Evolutionary conservation across 2,888 invertebrate species (phyloP).

Genomic region (Tetramorium bicarinatum): DNA sequence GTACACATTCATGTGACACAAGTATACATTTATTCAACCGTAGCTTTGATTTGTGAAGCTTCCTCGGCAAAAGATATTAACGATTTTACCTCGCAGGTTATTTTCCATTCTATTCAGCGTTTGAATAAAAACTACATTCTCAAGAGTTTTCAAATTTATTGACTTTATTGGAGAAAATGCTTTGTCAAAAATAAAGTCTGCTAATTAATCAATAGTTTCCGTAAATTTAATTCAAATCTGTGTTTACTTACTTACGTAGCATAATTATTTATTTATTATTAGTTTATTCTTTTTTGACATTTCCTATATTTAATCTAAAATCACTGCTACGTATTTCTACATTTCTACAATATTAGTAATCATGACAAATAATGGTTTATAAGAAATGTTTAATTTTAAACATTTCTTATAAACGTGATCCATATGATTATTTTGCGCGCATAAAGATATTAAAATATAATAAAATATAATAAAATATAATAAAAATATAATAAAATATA

Average conservation of each 20-base stretch:
- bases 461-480: too few species aligned
- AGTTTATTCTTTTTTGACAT: neutral
- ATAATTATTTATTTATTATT: too few species aligned
- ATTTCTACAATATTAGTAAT: neutral
- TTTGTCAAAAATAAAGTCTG: neutral
- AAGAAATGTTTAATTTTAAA: neutral
- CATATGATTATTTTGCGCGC: neutral
- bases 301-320: neutral
- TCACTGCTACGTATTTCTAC: neutral
- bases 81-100: neutral
- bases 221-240: neutral
- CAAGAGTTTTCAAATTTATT: neutral
- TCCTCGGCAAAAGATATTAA: slow-evolving; percentile 49
- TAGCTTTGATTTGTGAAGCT: slow-evolving; percentile 74
- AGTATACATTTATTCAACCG: slow-evolving; percentile 44
- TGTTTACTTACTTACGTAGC: neutral
- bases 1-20: slow-evolving; percentile 47
- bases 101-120: neutral
- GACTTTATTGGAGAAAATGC: neutral
- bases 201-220: neutral
- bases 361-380: neutral
- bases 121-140: neutral
- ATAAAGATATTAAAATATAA: neutral
- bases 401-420: too few species aligned
- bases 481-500: neutral